Base-by-base conservation (phyloP, 2,797 vertebrate genomes). In the Chrosomus eos region DNA sequence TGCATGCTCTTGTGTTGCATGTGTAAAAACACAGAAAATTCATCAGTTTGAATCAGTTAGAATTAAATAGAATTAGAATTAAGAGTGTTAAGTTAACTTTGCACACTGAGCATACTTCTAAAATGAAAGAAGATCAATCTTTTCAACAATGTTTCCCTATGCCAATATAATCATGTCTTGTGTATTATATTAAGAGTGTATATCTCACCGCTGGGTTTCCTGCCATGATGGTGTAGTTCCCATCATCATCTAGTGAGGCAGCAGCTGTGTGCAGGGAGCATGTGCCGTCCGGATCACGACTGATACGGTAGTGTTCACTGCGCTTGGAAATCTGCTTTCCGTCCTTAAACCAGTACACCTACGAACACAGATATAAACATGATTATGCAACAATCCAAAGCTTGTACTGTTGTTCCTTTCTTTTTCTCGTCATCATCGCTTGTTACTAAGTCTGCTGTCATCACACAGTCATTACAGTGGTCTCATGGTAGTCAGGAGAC, bases 261-360 rank as follows among this genome's bases (percentile, higher is more conserved):
- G 95, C 92, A 2, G 94, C 88, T 1, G 96, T 96, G 88, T 97
- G 97, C 86, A 99, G 96, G 0, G 93, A 96, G 91, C 97, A 99
- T 87, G 96, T 99, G 18, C 98, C 98, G 0, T 98, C 97, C 0
- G 94, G 91, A 72, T 97, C 97, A 40, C 97, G 95, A 84, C 97
- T 96, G 93, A 98, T 97, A 92, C 92, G 93, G 93, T 99, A 99
- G 93, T 99, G 98, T 77, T 99, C 97, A 5, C 96, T 99, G 92
- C 95, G 95, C 90, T 97, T 97, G 62, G 98, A 99, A 92, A 99
- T 99, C 93, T 99, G 98, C 91, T 99, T 99, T 21, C 98, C 98
- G 51, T 99, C 98, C 93, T 99, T 99, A 91, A 99, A 99, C 98
- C 98, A 99, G 92, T 99, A 99, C 75, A 99, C 95, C 98, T 99